These are phyloP conservation scores for Drosophila nasuta DNA, from an alignment of 1,140 invertebrate genomes.

Conservation along the genomic window DNA sequence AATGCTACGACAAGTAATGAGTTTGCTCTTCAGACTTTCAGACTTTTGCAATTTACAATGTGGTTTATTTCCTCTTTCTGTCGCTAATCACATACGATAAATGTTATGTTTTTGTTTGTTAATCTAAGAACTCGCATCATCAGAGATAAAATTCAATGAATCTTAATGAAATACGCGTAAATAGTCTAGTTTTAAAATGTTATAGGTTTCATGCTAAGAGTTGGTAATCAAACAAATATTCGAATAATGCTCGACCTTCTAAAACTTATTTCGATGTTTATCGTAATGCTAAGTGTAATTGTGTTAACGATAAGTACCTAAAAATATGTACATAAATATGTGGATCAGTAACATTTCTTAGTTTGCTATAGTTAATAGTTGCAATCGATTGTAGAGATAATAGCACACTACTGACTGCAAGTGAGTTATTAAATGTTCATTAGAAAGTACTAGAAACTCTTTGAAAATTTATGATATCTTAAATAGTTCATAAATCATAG, in stretches of 20 bases:
- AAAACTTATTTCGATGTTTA: background rate
- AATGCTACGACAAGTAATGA: constrained; percentile 46
- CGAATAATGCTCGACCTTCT: constrained; percentile 2
- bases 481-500: constrained; percentile 12
- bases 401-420: too few species aligned
- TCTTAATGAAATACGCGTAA: constrained; percentile 4
- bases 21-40: constrained; percentile 45
- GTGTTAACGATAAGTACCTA: background rate
- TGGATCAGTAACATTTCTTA: background rate
- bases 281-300: too few species aligned
- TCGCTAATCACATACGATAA: background rate
- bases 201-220: constrained; percentile 10
- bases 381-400: background rate
- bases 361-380: background rate
- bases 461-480: constrained; percentile 23
- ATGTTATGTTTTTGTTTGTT: constrained; percentile 9
- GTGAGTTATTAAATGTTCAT: constrained; percentile 9
- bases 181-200: background rate
- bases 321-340: background rate
- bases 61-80: constrained; percentile 44
- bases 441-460: constrained; percentile 2
- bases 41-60: constrained; percentile 65
- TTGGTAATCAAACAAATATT: background rate
- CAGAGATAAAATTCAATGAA: background rate
- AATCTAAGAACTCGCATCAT: constrained; percentile 26